Evolutionary conservation across 2,113 vertebrate genomes (phyloP).

Genomic region (Eulacestoma nigropectus): DNA sequence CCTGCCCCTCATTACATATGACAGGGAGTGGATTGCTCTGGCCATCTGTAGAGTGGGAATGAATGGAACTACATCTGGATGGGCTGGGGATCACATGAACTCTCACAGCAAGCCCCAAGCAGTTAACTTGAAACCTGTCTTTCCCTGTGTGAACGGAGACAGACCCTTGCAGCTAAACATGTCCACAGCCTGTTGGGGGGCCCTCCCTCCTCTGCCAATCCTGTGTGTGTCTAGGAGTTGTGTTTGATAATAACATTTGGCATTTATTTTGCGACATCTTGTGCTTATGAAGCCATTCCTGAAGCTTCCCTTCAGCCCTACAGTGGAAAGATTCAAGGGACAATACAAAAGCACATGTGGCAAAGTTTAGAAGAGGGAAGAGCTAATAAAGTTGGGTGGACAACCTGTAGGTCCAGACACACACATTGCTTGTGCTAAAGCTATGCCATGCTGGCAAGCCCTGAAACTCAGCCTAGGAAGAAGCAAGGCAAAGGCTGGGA

Average conservation of each 20-base stretch:
- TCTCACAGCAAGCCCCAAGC: background rate
- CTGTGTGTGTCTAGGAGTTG: background rate
- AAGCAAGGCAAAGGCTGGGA: background rate
- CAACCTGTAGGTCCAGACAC: background rate
- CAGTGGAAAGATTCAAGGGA: background rate
- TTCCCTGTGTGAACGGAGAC: background rate
- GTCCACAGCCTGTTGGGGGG: background rate
- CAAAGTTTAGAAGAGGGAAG: background rate
- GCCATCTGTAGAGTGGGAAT: background rate
- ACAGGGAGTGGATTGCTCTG: background rate
- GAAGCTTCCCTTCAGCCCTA: background rate
- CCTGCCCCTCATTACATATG: background rate
- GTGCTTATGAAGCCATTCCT: background rate
- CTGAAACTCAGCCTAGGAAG: background rate
- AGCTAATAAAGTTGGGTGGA: background rate
- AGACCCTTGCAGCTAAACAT: background rate
- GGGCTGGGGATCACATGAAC: background rate
- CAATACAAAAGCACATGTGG: background rate
- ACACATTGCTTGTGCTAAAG: fast-evolving
- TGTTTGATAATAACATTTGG: background rate
- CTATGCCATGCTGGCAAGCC: background rate
- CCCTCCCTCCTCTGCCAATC: background rate
- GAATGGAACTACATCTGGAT: background rate
- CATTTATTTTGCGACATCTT: background rate
- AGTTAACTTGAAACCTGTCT: background rate